Percentiles rank a stretch among this genome's conserved stretches.
Conservation (phyloP, 2,113 vertebrate genomes). For the Clarias magur region DNA sequence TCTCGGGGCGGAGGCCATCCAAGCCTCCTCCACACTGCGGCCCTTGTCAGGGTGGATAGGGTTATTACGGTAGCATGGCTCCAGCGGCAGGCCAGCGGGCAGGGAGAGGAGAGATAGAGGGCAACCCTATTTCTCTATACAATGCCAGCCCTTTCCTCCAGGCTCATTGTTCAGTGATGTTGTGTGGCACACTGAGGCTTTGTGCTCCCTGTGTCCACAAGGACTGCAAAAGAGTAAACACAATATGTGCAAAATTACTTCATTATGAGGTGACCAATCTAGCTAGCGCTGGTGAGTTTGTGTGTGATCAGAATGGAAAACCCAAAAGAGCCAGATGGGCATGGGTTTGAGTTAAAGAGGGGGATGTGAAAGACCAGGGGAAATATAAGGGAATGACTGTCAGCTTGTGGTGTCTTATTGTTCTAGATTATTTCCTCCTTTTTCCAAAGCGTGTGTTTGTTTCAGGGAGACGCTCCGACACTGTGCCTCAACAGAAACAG, state of each 20-base stretch:
- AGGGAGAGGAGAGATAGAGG: conserved; percentile 58
- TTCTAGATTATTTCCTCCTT: conserved; percentile 47
- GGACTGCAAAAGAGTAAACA: conserved; percentile 51
- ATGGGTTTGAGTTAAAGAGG: conserved; percentile 14
- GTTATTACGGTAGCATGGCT: conserved; percentile 61
- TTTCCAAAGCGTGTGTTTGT: conserved; percentile 26
- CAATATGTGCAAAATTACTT: not conserved
- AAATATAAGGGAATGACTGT: conserved; percentile 37
- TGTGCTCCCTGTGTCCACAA: conserved; percentile 64
- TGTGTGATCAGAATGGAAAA: not conserved
- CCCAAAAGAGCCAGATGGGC: conserved; percentile 11
- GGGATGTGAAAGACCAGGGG: conserved; percentile 19
- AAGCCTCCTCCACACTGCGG: conserved; percentile 65
- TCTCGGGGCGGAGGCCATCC: conserved; percentile 71
- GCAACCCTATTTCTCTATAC: conserved; percentile 74
- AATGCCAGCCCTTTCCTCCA: conserved; percentile 71
- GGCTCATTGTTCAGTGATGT: conserved; percentile 71
- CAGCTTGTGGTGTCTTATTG: conserved; percentile 42
- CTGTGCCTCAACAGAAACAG: conserved; percentile 26
- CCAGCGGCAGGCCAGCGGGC: conserved; percentile 61
- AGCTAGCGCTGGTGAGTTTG: not conserved
- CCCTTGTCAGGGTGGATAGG: conserved; percentile 64
- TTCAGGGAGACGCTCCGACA: conserved; percentile 40
- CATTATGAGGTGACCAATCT: not conserved
- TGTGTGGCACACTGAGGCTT: conserved; percentile 64